A percentile compares a stretch with the other conserved stretches of the same genome.
Conservation (phyloP, 2,113 vertebrate genomes). For the Casuarius casuarius region DNA sequence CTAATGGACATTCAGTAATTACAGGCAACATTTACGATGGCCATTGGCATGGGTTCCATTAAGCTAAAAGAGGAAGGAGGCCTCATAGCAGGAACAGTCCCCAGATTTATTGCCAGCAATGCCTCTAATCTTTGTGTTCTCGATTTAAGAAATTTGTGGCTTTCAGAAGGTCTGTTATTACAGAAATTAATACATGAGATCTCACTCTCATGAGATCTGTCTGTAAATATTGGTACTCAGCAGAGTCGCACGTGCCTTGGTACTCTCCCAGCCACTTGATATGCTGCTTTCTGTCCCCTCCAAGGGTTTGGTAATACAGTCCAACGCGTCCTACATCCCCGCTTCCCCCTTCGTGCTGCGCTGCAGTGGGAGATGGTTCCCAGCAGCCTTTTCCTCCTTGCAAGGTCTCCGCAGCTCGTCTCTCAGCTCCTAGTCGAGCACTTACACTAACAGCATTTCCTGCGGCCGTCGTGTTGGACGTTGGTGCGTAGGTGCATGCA, state of each 20-base stretch:
- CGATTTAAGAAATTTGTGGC: neutral
- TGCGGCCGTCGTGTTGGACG: neutral
- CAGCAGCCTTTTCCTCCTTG: neutral
- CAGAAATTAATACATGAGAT: neutral
- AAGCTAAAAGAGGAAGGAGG: neutral
- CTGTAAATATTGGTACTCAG: neutral
- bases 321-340: neutral
- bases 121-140: neutral
- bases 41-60: neutral
- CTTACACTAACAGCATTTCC: neutral
- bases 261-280: neutral
- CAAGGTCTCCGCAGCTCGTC: neutral
- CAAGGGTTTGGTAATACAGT: neutral
- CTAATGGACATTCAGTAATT: neutral
- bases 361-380: neutral
- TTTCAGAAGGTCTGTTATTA: neutral
- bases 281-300: neutral
- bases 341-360: rapidly evolving
- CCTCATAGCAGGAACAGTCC: neutral
- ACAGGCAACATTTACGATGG: neutral
- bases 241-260: rapidly evolving
- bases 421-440: neutral
- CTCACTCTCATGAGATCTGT: neutral
- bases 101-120: neutral
- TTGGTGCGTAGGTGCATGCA: neutral